Conservation (phyloP, 2,888 invertebrate genomes). For the Corbicula japonica region DNA sequence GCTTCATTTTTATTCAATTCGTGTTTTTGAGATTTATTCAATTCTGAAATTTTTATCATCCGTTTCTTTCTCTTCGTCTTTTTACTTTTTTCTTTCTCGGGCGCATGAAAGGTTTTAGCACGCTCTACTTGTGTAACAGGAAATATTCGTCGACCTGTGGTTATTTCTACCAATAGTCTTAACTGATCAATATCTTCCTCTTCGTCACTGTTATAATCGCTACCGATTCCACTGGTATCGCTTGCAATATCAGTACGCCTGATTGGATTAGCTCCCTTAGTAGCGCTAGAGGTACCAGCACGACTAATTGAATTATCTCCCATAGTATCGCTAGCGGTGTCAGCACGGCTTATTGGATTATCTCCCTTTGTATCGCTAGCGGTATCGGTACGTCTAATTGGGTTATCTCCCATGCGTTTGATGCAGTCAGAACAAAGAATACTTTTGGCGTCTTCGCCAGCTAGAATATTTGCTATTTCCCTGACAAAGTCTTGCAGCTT, state of each 20-base stretch:
- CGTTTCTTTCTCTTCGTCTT: conserved; percentile 24
- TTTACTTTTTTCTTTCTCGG: conserved; percentile 1
- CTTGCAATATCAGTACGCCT: conserved; percentile 11
- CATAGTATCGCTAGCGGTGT: conserved; percentile 12
- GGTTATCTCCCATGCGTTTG: conserved; percentile 12
- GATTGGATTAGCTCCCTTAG: neutral
- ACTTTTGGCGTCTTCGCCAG: conserved; percentile 36
- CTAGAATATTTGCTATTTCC: conserved; percentile 52
- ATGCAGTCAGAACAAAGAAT: conserved; percentile 47
- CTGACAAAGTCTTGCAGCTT: conserved; percentile 62
- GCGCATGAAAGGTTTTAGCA: conserved; percentile 22
- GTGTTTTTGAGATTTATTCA: conserved; percentile 24
- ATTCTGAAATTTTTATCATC: neutral
- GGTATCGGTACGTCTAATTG: neutral
- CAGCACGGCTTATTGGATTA: neutral
- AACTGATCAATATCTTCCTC: conserved; percentile 52
- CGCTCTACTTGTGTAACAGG: conserved; percentile 29
- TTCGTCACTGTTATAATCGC: conserved; percentile 16
- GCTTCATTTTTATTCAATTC: conserved; percentile 18
- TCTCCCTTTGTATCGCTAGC: conserved; percentile 18
- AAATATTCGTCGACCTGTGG: conserved; percentile 51
- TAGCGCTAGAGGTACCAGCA: conserved; percentile 5
- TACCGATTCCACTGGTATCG: conserved; percentile 33
- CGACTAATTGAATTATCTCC: neutral
- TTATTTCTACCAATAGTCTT: conserved; percentile 55